phyloP scores from a whole-genome alignment of 2,113 vertebrate species.

The Scortum barcoo region DNA sequence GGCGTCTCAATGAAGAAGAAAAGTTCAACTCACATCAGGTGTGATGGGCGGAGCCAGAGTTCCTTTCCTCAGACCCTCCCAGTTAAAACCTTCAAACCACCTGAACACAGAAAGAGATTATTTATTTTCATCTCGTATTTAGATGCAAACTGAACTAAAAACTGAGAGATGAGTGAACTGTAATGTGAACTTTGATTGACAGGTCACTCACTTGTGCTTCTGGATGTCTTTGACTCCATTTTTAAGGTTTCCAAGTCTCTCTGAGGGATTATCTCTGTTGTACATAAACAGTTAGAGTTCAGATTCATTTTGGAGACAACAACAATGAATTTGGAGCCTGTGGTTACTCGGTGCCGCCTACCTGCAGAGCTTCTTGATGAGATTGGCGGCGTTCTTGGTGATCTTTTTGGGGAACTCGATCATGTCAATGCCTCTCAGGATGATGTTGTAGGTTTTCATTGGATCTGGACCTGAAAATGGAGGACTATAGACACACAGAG shows the following conservation, averaged over 20 bases:
- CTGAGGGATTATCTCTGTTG: slow-evolving; percentile 94
- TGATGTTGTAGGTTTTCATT: slow-evolving; percentile 98
- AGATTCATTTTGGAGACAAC: not conserved
- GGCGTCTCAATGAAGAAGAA: not conserved
- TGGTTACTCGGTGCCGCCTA: slow-evolving; percentile 48
- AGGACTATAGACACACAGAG: slow-evolving; percentile 83
- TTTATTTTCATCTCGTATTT: not conserved
- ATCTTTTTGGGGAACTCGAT: slow-evolving; percentile 99
- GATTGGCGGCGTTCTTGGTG: slow-evolving; percentile 95
- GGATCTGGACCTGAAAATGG: slow-evolving; percentile 98
- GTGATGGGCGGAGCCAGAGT: slow-evolving; percentile 95
- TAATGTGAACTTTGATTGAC: not conserved
- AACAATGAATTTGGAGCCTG: not conserved
- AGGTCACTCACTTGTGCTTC: slow-evolving; percentile 95
- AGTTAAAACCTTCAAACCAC: slow-evolving; percentile 99
- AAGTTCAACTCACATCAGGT: slow-evolving; percentile 90
- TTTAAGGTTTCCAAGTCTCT: slow-evolving; percentile 97
- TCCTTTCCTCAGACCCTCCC: slow-evolving; percentile 96
- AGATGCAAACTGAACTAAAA: not conserved
- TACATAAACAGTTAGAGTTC: not conserved
- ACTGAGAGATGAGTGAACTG: not conserved
- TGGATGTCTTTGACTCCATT: slow-evolving; percentile 98
- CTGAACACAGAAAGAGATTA: slow-evolving; percentile 76
- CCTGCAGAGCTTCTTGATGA: slow-evolving; percentile 99
- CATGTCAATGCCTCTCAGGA: slow-evolving; percentile 97